Evolutionary conservation across 2,113 vertebrate genomes (phyloP), one percentile per base, ranked within the genome.

Genomic region (Dipodomys stephensi): DNA sequence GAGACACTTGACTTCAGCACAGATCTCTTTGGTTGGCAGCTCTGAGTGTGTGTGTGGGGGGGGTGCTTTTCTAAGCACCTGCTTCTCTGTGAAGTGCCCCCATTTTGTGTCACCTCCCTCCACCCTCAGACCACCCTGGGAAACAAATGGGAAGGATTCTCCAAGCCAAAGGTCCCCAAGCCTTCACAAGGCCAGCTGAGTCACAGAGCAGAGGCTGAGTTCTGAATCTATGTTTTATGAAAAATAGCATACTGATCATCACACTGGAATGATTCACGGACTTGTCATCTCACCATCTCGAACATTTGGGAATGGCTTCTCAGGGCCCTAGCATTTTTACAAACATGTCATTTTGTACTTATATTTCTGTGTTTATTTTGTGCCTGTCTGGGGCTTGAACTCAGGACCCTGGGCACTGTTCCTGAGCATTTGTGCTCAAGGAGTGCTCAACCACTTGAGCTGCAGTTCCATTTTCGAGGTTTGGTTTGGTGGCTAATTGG

Each of bases 1-100:
- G 46, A 35, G 11, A 60, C 79, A 35, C 72, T 69, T 10, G 46
- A 49, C 64, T 32, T 64, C 67, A 65, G 25, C 32, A 67, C 16
- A 20, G 57, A 84, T 64, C 20, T 81, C 49, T 71, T 39, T 49
- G 1, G 16, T n/a, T 73, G 65, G 32, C 11, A 11, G 78, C 35
- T 25, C 6, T 5, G 20, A 23, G 12, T 4, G 15, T n/a, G 28
- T 6, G 7, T 27, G 22, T 2, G n/a, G 11, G 20, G 2, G 32
- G 27, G 22, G 72, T 27, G 65, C 71, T 65, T 69, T 68, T 80
- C 65, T 67, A 25, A 53, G 16, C 10, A 53, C 4, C 68, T 67
- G 62, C 30, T 6, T 89, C 49, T 39, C 46, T 28, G 67, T 32
- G 12, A 69, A 73, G 49, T 23, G 65, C 11, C 53, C 53, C 15